Base-by-base conservation (phyloP, 1,140 invertebrate genomes). In the Ylistrum balloti region DNA sequence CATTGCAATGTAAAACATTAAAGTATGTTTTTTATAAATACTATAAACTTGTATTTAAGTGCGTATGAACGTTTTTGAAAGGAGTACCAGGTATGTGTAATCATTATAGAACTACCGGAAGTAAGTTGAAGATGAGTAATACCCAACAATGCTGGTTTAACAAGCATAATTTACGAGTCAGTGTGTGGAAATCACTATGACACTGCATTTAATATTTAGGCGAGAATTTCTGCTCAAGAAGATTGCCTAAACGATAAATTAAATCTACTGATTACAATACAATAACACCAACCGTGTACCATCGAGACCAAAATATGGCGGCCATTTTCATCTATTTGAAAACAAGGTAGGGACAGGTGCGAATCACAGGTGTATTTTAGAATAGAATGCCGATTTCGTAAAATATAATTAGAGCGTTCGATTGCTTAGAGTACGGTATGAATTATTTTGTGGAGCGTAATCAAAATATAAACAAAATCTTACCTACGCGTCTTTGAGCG, bases 311-410 rank as follows among this genome's bases (percentile, higher is more conserved):
- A 74, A n/a, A 74, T 74, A 74, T 74, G 56, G 56, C 56, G 56
- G 56, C 56, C 56, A 74, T 74, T 74, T 74, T 74, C 56, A 28
- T 74, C 56, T 74, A 28, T 74, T 74, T 74, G n/a, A 74, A 74
- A 74, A 74, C 56, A 74, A 74, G 56, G 56, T 74, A 74, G 56
- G 56, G 56, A 74, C 56, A 74, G 56, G 56, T 74, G 56, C 22
- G 56, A 74, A 74, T 74, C 17, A 74, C 56, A 74, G 56, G 56
- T 74, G 56, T 28, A 74, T 28, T 17, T 56, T 17, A 28, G 56
- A 28, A 74, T 74, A 9, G n/a, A 5, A 28, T n/a, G n/a, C 7
- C 56, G n/a, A 74, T 74, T n/a, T n/a, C 9, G 56, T 74, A 2
- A 28, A 74, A 28, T n/a, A 5, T 28, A 28, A 74, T 74, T 28